Evolutionary conservation across 2,113 vertebrate genomes (phyloP).

Genomic region (Leucosticte australis): DNA sequence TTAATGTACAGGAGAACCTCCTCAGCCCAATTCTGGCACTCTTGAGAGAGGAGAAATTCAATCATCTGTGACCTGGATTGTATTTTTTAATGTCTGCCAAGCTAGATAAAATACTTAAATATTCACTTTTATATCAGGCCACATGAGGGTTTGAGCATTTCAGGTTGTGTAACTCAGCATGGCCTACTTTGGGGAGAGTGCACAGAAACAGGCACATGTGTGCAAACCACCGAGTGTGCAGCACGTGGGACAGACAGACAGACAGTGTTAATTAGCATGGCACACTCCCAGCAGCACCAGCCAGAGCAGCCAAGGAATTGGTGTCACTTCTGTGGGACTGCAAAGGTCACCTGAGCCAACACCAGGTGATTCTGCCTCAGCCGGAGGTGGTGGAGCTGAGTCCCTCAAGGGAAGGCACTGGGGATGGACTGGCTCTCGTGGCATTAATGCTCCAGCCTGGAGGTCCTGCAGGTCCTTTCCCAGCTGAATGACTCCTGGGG

Average conservation of each 20-base stretch:
- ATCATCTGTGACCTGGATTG: conserved; percentile 49
- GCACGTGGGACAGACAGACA: background rate
- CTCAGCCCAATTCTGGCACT: conserved; percentile 11
- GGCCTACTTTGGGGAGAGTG: conserved; percentile 32
- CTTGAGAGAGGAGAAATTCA: conserved; percentile 15
- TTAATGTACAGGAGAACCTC: background rate
- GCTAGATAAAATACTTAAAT: conserved; percentile 56
- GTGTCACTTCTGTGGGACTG: background rate
- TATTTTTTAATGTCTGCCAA: conserved; percentile 39
- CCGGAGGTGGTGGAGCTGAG: background rate
- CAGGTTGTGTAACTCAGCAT: conserved; percentile 22
- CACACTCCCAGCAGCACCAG: background rate
- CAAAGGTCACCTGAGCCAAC: background rate
- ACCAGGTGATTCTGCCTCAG: background rate
- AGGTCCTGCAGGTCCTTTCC: background rate
- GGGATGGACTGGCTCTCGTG: background rate
- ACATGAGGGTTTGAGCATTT: background rate
- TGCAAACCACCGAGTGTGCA: background rate
- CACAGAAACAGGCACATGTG: background rate
- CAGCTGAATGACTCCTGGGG: background rate
- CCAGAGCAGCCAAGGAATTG: background rate
- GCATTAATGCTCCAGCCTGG: too few relatives aligned
- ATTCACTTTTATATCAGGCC: conserved; percentile 55
- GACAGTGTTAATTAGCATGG: background rate
- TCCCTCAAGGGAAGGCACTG: background rate